Percentiles rank a stretch among this genome's conserved stretches.
Conservation (phyloP, 2,888 invertebrate species). For the Caenorhabditis sp. region DNA sequence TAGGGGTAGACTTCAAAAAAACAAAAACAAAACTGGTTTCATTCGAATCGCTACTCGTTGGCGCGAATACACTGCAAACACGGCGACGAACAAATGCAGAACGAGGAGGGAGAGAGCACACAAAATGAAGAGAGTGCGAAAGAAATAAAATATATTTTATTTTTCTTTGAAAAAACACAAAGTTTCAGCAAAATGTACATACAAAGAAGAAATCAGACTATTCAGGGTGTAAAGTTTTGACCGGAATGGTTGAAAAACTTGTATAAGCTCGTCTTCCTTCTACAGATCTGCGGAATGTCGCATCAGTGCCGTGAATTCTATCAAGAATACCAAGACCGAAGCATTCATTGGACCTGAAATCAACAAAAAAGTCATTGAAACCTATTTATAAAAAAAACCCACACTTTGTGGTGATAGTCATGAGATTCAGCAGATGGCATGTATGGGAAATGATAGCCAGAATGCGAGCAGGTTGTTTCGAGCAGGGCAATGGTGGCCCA, state of each 20-base stretch:
- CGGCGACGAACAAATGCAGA: conserved; percentile 21
- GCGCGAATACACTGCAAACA: conserved; percentile 24
- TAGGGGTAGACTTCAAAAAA: background rate
- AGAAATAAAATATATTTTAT: conserved; percentile 2
- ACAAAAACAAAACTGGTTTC: background rate
- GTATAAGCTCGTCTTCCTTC: conserved; percentile 79
- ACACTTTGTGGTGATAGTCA: conserved; percentile 86
- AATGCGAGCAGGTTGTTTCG: conserved; percentile 83
- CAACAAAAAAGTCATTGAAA: no score
- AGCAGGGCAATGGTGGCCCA: conserved; percentile 82
- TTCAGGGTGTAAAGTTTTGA: conserved; percentile 71
- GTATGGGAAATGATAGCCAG: conserved; percentile 86
- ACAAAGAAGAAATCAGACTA: no score
- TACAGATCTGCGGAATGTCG: conserved; percentile 80
- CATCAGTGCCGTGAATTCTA: conserved; percentile 84
- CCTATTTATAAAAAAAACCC: no score
- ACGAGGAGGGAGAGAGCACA: background rate
- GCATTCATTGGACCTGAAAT: conserved; percentile 85
- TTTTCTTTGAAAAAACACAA: no score
- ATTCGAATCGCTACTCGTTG: background rate
- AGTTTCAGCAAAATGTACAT: no score
- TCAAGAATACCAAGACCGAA: conserved; percentile 85
- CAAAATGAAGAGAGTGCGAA: background rate
- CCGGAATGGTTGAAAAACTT: conserved; percentile 70
- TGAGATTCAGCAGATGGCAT: conserved; percentile 86